phyloP scores from a whole-genome alignment of 2,888 invertebrate species.

The Gymnoscelis rufifasciata region DNA sequence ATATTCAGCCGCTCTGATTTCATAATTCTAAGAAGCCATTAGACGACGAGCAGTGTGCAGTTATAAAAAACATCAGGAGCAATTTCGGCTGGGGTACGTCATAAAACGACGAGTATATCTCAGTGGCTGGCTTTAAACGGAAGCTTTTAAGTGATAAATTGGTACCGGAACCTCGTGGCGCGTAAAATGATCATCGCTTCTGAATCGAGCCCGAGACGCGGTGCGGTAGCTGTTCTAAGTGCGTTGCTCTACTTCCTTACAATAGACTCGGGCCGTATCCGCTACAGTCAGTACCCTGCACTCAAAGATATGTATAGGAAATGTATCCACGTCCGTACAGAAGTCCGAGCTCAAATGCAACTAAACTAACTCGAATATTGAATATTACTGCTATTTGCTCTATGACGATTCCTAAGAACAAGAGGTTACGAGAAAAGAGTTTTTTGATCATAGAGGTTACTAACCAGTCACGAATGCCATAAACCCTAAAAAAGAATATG shows the following conservation, averaged over 20 bases:
- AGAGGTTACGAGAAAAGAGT: too few species aligned
- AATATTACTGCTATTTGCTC: slow-evolving; percentile 2
- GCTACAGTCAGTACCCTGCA: slow-evolving; percentile 11
- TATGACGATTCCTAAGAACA: too few species aligned
- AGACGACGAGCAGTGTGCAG: slow-evolving; percentile 15
- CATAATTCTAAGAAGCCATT: slow-evolving; percentile 21
- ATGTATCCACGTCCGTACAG: slow-evolving; percentile 4
- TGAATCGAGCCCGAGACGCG: slow-evolving; percentile 42
- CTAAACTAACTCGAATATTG: neutral
- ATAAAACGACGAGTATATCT: slow-evolving; percentile 48
- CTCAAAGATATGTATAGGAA: slow-evolving; percentile 1
- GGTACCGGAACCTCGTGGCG: slow-evolving; percentile 70
- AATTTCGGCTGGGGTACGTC: slow-evolving; percentile 40
- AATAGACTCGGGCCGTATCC: slow-evolving; percentile 30
- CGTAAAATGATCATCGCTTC: slow-evolving; percentile 69
- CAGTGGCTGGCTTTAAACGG: slow-evolving; percentile 56
- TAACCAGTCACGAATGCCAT: too few species aligned
- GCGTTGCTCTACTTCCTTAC: slow-evolving; percentile 60
- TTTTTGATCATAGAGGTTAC: too few species aligned
- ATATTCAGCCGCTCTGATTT: slow-evolving; percentile 15
- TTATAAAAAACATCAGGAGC: slow-evolving; percentile 39
- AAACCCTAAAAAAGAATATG: too few species aligned
- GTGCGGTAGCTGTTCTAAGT: slow-evolving; percentile 47
- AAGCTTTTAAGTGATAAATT: slow-evolving; percentile 77
- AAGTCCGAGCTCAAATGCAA: neutral